Percentiles rank a stretch among this genome's conserved stretches.
Conservation (phyloP, 2,888 invertebrate species). For the Polyommatus icarus region DNA sequence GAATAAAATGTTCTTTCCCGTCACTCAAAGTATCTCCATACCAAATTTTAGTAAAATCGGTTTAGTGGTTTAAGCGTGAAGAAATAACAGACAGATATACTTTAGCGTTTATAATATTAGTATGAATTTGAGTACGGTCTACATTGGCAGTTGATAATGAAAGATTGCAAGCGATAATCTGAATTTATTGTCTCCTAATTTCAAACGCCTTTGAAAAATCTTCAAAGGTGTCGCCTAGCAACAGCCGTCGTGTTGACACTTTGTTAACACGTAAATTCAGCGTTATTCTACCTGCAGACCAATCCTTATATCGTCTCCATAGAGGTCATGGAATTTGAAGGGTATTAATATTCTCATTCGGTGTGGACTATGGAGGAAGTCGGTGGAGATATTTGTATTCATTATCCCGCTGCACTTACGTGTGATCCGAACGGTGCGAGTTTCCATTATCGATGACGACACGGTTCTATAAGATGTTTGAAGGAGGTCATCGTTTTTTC, state of each 20-base stretch:
- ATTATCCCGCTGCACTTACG: slow-evolving; percentile 56
- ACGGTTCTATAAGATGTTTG: background rate
- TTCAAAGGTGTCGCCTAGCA: background rate
- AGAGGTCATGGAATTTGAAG: background rate
- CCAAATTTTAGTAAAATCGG: too few relatives aligned
- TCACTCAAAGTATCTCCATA: too few relatives aligned
- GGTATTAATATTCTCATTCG: slow-evolving; percentile 40
- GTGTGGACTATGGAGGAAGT: slow-evolving; percentile 36
- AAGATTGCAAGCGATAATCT: too few relatives aligned
- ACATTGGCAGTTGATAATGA: too few relatives aligned
- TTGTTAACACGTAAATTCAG: background rate
- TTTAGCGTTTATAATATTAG: too few relatives aligned
- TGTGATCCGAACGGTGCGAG: background rate
- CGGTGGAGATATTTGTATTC: slow-evolving; percentile 61
- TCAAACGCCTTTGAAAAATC: background rate
- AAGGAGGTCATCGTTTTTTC: too few relatives aligned
- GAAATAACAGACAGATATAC: too few relatives aligned
- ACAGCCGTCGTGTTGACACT: background rate
- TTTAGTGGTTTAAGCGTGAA: too few relatives aligned
- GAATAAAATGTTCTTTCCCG: too few relatives aligned
- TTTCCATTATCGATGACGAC: background rate
- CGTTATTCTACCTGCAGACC: background rate
- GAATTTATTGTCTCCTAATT: background rate
- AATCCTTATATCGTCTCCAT: background rate
- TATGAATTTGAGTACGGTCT: too few relatives aligned